Percentiles rank a stretch among this genome's conserved stretches.
phyloP scores from a whole-genome alignment of 2,888 invertebrate species.

The Dryococelus australis region DNA sequence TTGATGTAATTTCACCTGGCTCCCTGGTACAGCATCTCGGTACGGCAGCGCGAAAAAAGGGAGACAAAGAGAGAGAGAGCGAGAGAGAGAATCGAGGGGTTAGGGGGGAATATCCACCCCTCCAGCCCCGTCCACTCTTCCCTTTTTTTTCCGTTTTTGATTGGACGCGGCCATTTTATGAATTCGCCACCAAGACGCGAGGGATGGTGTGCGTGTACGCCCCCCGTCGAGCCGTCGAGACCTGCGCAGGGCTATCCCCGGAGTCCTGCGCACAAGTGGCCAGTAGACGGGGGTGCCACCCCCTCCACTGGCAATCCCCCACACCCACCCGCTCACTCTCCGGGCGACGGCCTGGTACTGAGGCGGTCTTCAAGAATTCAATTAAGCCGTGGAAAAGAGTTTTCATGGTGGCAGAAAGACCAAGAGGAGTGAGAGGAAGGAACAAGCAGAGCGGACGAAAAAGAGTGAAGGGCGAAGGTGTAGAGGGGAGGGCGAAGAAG shows the following conservation, averaged over 20 bases:
- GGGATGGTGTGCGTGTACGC: neutral
- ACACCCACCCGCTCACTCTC: neutral
- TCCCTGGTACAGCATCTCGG: slow-evolving; percentile 18
- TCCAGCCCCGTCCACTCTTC: slow-evolving; percentile 29
- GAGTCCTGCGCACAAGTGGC: neutral
- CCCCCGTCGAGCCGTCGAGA: slow-evolving; percentile 40
- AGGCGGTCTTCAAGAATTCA: slow-evolving; percentile 48
- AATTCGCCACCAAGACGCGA: slow-evolving; percentile 44
- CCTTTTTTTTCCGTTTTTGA: slow-evolving; percentile 43
- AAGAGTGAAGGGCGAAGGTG: neutral
- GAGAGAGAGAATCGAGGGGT: neutral
- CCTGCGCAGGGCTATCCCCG: slow-evolving; percentile 30
- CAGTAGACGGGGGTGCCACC: neutral
- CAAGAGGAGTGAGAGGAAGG: slow-evolving; percentile 33
- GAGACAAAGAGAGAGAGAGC: slow-evolving; percentile 27
- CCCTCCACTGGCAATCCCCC: neutral
- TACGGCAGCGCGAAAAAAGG: neutral
- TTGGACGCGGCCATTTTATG: slow-evolving; percentile 48
- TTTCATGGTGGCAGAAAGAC: slow-evolving; percentile 38
- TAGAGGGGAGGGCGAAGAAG: neutral
- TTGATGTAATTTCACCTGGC: slow-evolving; percentile 46
- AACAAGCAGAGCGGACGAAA: slow-evolving; percentile 30
- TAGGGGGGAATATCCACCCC: neutral
- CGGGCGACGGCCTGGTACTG: neutral
- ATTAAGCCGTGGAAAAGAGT: slow-evolving; percentile 47